Evolutionary conservation across 2,797 vertebrate species (phyloP), one percentile per base, ranked within the genome.

Genomic region (Tragelaphus oryx): DNA sequence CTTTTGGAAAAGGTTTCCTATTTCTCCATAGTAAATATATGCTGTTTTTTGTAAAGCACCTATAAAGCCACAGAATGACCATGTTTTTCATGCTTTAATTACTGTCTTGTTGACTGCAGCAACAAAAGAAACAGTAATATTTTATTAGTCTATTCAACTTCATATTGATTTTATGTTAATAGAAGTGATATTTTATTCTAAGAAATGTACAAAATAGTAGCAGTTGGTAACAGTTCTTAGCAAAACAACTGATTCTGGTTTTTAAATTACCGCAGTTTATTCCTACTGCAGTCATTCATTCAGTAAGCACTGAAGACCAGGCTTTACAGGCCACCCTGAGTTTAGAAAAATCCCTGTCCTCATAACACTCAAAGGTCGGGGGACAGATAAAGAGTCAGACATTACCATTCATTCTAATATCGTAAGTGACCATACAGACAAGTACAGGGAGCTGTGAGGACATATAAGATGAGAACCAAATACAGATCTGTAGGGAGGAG

Each of bases 141-240:
- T 97, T 97, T 78, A 93, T 71, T 71, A 94, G 96, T 26, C 93
- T 97, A 33, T 95, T 96, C 95, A 76, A 44, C 22, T 74, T 80
- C 22, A 44, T 52, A 54, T 48, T 59, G 46, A 60, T 74, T 89
- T 89, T 68, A 46, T 82, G 48, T 81, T 93, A 91, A 87, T 68
- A 75, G 16, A 52, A 11, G 14, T 37, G 71, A 13, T 94, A 48
- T 46, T 95, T 78, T 79, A 55, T 74, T 62, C 24, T 82, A 75
- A 79, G 57, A 89, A 91, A 68, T 22, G 0, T 75, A 57, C 50
- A 93, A 55, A 89, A 37, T 81, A 44, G 62, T 84, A 55, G 41
- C 11, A 68, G 41, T 81, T 89, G 28, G 75, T 83, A 55, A 93
- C 89, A n/a, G 76, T 76, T 79, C 33, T 87, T 96, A 44, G 59